phyloP scores from a whole-genome alignment of 1,140 invertebrate genomes.

The Drosophila carrolli region DNA sequence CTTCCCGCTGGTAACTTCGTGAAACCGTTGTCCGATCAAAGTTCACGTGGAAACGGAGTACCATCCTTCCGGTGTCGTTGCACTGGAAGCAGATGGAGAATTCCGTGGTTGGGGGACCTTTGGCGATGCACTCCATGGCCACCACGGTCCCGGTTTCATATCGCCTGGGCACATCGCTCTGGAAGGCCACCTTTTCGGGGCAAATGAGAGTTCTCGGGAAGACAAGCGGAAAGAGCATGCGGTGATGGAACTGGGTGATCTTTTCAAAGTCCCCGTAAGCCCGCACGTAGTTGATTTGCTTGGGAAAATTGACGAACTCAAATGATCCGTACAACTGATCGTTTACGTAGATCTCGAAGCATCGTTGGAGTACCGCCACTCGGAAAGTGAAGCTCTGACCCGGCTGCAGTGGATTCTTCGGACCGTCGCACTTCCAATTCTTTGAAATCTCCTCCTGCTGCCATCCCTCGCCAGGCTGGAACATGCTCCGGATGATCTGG shows the following conservation, averaged over 20 bases:
- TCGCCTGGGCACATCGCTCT: slow-evolving; percentile 77
- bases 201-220: slow-evolving; percentile 76
- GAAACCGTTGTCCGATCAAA: slow-evolving; percentile 76
- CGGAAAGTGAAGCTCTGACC: slow-evolving; percentile 81
- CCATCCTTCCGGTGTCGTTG: slow-evolving; percentile 76
- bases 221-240: slow-evolving; percentile 79
- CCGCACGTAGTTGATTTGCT: slow-evolving; percentile 80
- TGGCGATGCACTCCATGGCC: slow-evolving; percentile 82
- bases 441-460: slow-evolving; percentile 83
- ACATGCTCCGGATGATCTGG: slow-evolving; percentile 84
- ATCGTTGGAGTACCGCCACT: slow-evolving; percentile 77
- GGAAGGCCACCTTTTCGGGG: slow-evolving; percentile 73
- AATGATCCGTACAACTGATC: slow-evolving; percentile 80
- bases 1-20: slow-evolving; percentile 72
- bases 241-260: slow-evolving; percentile 81
- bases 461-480: slow-evolving; percentile 82
- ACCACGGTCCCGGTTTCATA: slow-evolving; percentile 82
- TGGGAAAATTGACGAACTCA: slow-evolving; percentile 81
- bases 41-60: slow-evolving; percentile 78
- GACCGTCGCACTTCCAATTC: slow-evolving; percentile 81
- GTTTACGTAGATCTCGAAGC: slow-evolving; percentile 83
- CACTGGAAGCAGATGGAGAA: slow-evolving; percentile 83
- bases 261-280: slow-evolving; percentile 80
- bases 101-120: slow-evolving; percentile 75
- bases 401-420: slow-evolving; percentile 77